A percentile compares a stretch with the other conserved stretches of the same genome.
These are phyloP conservation scores for Heteractis magnifica DNA, from an alignment of 92 coral and sea anemone genomes.

Conservation along the genomic window DNA sequence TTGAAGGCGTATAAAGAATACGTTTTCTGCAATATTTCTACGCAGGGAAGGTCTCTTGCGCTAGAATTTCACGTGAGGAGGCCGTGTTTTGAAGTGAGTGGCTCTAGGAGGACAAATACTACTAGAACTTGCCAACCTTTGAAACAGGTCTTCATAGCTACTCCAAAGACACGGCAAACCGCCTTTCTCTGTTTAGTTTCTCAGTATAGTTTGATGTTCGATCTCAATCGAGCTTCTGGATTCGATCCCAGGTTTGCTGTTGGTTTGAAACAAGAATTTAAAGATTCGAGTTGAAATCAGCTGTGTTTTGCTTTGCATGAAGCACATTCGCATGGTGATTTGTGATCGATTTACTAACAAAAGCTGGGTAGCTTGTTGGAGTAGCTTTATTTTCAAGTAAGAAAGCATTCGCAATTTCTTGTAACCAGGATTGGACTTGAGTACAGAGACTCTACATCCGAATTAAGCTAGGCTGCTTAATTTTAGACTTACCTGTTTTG, in stretches of 20 bases:
- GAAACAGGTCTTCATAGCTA: conserved; percentile 27
- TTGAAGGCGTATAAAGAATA: conserved; percentile 42
- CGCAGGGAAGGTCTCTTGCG: conserved; percentile 29
- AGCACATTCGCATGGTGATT: conserved; percentile 10
- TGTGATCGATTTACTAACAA: conserved; percentile 9
- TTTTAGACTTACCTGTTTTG: conserved; percentile 13
- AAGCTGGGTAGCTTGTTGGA: conserved; percentile 7
- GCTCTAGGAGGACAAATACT: conserved; percentile 11
- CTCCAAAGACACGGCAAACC: conserved; percentile 24
- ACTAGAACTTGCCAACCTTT: conserved; percentile 26
- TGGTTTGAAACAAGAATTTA: not conserved
- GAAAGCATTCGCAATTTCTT: conserved; percentile 32
- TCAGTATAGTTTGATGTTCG: conserved; percentile 18
- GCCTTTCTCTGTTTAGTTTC: conserved; percentile 25
- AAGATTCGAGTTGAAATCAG: conserved; percentile 28
- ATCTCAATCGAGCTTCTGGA: not conserved
- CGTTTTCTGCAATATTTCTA: conserved; percentile 41
- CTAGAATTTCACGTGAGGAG: conserved; percentile 33
- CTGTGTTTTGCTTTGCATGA: conserved; percentile 24
- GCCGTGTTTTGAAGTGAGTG: conserved; percentile 11
- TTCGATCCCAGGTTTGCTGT: not conserved
- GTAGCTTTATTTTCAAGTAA: conserved; percentile 19
- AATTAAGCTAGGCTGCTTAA: not conserved
- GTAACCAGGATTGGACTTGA: conserved; percentile 30
- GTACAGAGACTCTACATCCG: not conserved